Conservation (phyloP, 2,888 invertebrate species). For the Lymantria dispar region DNA sequence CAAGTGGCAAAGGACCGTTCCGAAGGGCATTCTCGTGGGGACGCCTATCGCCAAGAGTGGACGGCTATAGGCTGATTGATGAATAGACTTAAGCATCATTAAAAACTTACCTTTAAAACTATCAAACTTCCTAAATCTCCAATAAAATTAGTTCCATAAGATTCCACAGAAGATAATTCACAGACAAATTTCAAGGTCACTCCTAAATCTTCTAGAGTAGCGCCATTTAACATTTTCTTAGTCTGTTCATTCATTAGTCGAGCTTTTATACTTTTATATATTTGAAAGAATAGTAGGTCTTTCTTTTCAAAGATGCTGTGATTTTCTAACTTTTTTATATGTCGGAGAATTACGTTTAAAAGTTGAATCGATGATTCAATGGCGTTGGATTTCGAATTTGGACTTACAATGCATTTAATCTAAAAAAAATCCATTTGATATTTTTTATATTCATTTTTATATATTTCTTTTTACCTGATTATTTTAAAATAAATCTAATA, state of each 20-base stretch:
- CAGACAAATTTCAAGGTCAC: slow-evolving; percentile 57
- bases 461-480: too few relatives aligned
- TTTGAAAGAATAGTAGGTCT: slow-evolving; percentile 54
- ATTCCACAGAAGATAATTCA: slow-evolving; percentile 60
- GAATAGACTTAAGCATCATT: not conserved
- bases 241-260: slow-evolving; percentile 41
- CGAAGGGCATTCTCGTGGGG: too few relatives aligned
- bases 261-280: slow-evolving; percentile 56
- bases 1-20: too few relatives aligned
- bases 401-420: slow-evolving; percentile 54
- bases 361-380: slow-evolving; percentile 61
- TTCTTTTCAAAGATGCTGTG: slow-evolving; percentile 58
- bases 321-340: slow-evolving; percentile 64
- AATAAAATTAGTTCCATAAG: slow-evolving; percentile 50
- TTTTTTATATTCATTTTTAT: too few relatives aligned
- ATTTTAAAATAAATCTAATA: too few relatives aligned
- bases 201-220: slow-evolving; percentile 52
- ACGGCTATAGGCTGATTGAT: too few relatives aligned
- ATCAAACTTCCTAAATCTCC: slow-evolving; percentile 52
- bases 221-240: slow-evolving; percentile 29
- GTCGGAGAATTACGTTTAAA: slow-evolving; percentile 53
- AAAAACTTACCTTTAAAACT: slow-evolving; percentile 53
- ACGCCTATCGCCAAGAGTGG: too few relatives aligned
- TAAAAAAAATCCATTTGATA: slow-evolving; percentile 32
- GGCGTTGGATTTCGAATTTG: slow-evolving; percentile 52